phyloP scores from a whole-genome alignment of 2,888 invertebrate genomes.

The Drosophila neonasuta region DNA sequence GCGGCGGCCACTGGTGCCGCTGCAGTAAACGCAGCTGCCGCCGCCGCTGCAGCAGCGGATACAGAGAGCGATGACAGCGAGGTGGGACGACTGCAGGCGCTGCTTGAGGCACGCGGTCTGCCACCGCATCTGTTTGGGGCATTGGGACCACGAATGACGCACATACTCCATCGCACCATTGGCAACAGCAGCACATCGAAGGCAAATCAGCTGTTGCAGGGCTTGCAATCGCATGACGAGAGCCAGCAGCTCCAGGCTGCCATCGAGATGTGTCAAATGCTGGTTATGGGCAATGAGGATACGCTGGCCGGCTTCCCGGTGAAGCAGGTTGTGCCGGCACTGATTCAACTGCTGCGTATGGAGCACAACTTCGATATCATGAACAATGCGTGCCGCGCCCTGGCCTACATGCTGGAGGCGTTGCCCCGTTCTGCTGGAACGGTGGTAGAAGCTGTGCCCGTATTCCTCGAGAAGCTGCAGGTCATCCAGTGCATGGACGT shows the following conservation, averaged over 20 bases:
- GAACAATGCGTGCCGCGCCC: conserved; percentile 98
- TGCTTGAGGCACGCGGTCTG: conserved; percentile 95
- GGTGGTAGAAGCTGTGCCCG: conserved; percentile 98
- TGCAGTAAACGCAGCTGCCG: conserved; percentile 79
- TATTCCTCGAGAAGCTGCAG: conserved; percentile 97
- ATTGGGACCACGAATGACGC: conserved; percentile 97
- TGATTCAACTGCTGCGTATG: conserved; percentile 95
- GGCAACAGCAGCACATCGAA: conserved; percentile 93
- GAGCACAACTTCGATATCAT: conserved; percentile 99
- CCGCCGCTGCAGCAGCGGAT: conserved; percentile 80
- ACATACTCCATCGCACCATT: conserved; percentile 96
- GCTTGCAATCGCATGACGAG: conserved; percentile 96
- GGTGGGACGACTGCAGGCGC: conserved; percentile 96
- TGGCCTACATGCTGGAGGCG: conserved; percentile 99
- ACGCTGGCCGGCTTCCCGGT: conserved; percentile 99
- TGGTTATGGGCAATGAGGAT: conserved; percentile 99
- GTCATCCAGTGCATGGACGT: conserved; percentile 99
- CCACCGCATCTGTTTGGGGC: conserved; percentile 99
- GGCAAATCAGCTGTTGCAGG: conserved; percentile 95
- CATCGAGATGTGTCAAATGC: conserved; percentile 98
- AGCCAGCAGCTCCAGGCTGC: conserved; percentile 98
- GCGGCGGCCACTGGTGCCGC: conserved; percentile 78
- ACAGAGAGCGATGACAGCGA: conserved; percentile 95
- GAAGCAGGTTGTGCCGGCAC: conserved; percentile 97
- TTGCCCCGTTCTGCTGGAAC: conserved; percentile 97